Evolutionary conservation across 2,888 invertebrate genomes (phyloP).

Genomic region (Pteria penguin): DNA sequence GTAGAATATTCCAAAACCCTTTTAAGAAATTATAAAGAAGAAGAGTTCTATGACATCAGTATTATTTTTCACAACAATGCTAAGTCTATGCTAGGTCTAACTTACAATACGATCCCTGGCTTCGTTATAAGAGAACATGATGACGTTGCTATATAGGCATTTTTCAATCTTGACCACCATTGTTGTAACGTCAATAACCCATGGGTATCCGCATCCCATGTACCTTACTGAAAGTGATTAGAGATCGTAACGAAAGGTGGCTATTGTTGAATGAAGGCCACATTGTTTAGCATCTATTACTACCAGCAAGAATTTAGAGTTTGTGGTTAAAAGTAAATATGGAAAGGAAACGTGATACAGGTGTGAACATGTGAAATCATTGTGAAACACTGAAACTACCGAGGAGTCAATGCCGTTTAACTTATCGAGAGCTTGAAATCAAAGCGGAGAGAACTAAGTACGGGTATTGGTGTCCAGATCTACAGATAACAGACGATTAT

Average conservation of each 20-base stretch:
- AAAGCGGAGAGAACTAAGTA: not conserved
- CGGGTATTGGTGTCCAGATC: not conserved
- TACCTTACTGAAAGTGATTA: not conserved
- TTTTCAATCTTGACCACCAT: not conserved
- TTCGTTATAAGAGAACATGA: too few relatives aligned
- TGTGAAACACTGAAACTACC: slow-evolving; percentile 1
- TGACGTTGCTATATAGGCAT: not conserved
- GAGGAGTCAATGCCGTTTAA: not conserved
- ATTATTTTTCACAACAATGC: too few relatives aligned
- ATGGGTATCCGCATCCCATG: not conserved
- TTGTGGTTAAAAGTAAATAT: slow-evolving; percentile 14
- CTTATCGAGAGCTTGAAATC: too few relatives aligned
- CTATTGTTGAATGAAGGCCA: not conserved
- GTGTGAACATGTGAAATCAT: slow-evolving; percentile 25
- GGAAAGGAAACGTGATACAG: slow-evolving; percentile 14
- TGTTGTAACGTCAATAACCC: not conserved
- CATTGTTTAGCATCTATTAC: not conserved
- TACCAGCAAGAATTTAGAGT: not conserved
- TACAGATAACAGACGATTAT: not conserved
- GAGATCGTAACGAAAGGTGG: not conserved
- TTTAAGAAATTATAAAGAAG: too few relatives aligned
- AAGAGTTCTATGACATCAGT: too few relatives aligned
- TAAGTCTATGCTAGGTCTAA: too few relatives aligned
- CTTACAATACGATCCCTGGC: too few relatives aligned
- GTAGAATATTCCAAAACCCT: too few relatives aligned